These are phyloP conservation scores for Dyspetes luteomarginatus DNA, from an alignment of 2,888 invertebrate species.

Conservation along the genomic window DNA sequence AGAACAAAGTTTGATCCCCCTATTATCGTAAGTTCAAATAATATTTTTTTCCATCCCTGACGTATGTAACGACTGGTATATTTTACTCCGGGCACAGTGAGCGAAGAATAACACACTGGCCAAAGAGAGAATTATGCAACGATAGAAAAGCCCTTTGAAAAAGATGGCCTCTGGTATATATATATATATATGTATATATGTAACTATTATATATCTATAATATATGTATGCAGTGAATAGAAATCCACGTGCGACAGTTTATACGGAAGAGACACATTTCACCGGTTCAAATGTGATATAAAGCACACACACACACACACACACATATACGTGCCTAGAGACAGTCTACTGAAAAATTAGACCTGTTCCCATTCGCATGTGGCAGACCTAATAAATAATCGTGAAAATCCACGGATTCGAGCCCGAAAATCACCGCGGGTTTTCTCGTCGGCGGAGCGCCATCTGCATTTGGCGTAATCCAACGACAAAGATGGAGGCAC, in stretches of 20 bases:
- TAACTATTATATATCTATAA: too few relatives aligned
- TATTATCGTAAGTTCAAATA: too few relatives aligned
- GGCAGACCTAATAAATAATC: slow-evolving; percentile 61
- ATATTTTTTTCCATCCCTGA: too few relatives aligned
- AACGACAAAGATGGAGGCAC: slow-evolving; percentile 61
- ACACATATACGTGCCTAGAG: background rate
- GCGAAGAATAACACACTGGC: too few relatives aligned
- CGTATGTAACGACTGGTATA: too few relatives aligned
- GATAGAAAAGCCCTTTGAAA: background rate
- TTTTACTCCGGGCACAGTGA: too few relatives aligned
- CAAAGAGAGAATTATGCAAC: too few relatives aligned
- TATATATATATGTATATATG: too few relatives aligned
- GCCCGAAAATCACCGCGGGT: slow-evolving; percentile 46
- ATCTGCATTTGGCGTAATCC: slow-evolving; percentile 68
- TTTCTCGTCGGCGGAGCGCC: slow-evolving; percentile 39
- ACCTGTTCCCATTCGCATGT: slow-evolving; percentile 20
- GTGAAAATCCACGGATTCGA: slow-evolving; percentile 59
- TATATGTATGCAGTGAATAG: slow-evolving; percentile 38
- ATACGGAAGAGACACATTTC: slow-evolving; percentile 37
- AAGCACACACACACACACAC: slow-evolving; percentile 2
- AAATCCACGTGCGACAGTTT: slow-evolving; percentile 37
- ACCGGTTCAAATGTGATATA: slow-evolving; percentile 53
- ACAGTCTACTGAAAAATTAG: slow-evolving; percentile 34
- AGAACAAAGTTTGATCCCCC: too few relatives aligned
- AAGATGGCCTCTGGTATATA: slow-evolving; percentile 6